These are phyloP conservation scores for Drosophila lacicola DNA, from an alignment of 2,888 invertebrate species.

Conservation along the genomic window DNA sequence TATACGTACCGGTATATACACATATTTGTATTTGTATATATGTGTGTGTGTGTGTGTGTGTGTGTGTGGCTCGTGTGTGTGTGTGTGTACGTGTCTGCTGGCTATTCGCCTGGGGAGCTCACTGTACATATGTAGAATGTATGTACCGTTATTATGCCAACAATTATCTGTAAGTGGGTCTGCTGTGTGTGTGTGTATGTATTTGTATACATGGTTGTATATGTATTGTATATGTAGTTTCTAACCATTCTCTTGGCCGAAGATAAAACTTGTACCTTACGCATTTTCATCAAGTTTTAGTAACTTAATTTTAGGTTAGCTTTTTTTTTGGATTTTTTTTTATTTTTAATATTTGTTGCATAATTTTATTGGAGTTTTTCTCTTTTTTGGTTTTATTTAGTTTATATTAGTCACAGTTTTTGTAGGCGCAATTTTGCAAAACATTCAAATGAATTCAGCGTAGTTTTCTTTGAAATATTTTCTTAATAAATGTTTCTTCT, in stretches of 20 bases:
- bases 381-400: constrained; percentile 34
- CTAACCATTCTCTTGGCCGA: constrained; percentile 24
- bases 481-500: constrained; percentile 34
- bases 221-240: constrained; percentile 26
- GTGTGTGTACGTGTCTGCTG: constrained; percentile 29
- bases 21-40: constrained; percentile 35
- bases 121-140: constrained; percentile 78
- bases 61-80: constrained; percentile 14
- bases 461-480: constrained; percentile 50
- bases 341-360: constrained; percentile 18
- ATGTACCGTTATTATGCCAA: constrained; percentile 55
- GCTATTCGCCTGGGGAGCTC: constrained; percentile 31
- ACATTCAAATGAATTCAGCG: constrained; percentile 62
- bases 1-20: constrained; percentile 34
- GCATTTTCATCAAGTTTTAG: constrained; percentile 22
- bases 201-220: constrained; percentile 19
- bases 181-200: constrained; percentile 15
- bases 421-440: constrained; percentile 71
- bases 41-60: constrained; percentile 14
- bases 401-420: constrained; percentile 71
- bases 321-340: constrained; percentile 31
- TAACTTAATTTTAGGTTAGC: constrained; percentile 30
- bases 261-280: constrained; percentile 46
- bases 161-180: constrained; percentile 14
- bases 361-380: constrained; percentile 68